These are phyloP conservation scores for Drosophila helvetica DNA, from an alignment of 2,888 invertebrate species.

Conservation along the genomic window DNA sequence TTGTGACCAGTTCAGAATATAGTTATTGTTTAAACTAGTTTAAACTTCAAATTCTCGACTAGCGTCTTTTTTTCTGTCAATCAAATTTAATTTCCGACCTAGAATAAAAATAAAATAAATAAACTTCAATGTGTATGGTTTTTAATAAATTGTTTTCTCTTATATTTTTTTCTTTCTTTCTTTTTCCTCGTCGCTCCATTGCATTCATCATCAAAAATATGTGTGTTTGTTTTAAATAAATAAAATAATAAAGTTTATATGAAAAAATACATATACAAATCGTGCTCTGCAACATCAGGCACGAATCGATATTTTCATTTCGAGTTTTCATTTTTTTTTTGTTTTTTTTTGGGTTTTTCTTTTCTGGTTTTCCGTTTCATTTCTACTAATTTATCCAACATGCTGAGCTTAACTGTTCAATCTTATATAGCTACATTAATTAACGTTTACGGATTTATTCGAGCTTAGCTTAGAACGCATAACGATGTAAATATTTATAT, in stretches of 20 bases:
- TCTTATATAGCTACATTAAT: conserved; percentile 60
- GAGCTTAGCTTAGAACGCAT: conserved; percentile 75
- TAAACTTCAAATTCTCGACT: too few species aligned
- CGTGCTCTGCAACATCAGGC: conserved; percentile 72
- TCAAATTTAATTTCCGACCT: not conserved
- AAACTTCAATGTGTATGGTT: conserved; percentile 48
- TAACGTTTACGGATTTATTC: conserved; percentile 67
- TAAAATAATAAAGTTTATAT: conserved; percentile 73
- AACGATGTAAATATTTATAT: conserved; percentile 68
- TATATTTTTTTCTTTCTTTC: conserved; percentile 68
- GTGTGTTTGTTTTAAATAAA: conserved; percentile 65
- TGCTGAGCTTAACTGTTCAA: conserved; percentile 61
- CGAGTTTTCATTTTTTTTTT: conserved; percentile 19
- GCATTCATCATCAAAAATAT: conserved; percentile 60
- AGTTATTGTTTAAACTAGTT: too few species aligned
- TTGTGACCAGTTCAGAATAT: too few species aligned
- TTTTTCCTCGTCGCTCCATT: conserved; percentile 52
- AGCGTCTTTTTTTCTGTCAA: not conserved
- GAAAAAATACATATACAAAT: conserved; percentile 64
- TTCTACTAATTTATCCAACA: conserved; percentile 61
- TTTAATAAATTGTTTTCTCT: conserved; percentile 68
- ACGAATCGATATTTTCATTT: conserved; percentile 61
- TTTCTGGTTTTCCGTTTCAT: conserved; percentile 33
- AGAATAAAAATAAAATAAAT: not conserved
- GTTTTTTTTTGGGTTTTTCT: conserved; percentile 27